Evolutionary conservation across 2,113 vertebrate species (phyloP).

Genomic region (Calidris pygmaea): DNA sequence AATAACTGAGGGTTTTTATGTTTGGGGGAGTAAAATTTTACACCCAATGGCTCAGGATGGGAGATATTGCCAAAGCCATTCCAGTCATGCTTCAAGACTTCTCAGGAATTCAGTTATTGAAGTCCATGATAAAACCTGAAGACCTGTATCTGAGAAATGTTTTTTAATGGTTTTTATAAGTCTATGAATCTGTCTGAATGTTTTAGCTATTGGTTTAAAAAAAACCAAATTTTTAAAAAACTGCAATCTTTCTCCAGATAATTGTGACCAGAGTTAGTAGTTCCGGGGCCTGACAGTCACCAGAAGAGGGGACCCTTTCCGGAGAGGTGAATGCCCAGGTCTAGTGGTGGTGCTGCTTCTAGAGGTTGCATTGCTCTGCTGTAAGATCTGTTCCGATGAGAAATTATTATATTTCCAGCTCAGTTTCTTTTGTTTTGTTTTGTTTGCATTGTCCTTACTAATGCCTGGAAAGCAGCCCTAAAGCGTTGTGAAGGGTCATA

Average conservation of each 20-base stretch:
- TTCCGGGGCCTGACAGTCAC: not conserved
- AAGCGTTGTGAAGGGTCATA: not conserved
- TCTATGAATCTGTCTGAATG: not conserved
- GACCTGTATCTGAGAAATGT: not conserved
- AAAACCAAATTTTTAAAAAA: not conserved
- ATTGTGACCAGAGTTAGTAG: not conserved
- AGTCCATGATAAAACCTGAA: not conserved
- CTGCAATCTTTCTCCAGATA: not conserved
- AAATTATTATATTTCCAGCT: not conserved
- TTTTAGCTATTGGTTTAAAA: not conserved
- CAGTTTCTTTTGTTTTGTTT: not conserved
- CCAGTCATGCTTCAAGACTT: not conserved
- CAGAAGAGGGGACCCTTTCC: not conserved
- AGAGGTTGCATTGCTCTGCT: not conserved
- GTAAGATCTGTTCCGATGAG: not conserved
- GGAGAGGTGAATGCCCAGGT: not conserved
- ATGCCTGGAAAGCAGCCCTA: not conserved
- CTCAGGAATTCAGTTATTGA: not conserved
- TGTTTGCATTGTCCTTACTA: not conserved
- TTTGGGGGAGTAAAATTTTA: conserved; percentile 10
- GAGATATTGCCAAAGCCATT: not conserved
- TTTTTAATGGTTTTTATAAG: not conserved
- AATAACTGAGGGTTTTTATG: not conserved
- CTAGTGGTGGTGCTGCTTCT: not conserved
- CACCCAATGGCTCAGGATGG: not conserved